These are phyloP conservation scores for Hylia prasina DNA, from an alignment of 2,113 vertebrate genomes.

Conservation along the genomic window DNA sequence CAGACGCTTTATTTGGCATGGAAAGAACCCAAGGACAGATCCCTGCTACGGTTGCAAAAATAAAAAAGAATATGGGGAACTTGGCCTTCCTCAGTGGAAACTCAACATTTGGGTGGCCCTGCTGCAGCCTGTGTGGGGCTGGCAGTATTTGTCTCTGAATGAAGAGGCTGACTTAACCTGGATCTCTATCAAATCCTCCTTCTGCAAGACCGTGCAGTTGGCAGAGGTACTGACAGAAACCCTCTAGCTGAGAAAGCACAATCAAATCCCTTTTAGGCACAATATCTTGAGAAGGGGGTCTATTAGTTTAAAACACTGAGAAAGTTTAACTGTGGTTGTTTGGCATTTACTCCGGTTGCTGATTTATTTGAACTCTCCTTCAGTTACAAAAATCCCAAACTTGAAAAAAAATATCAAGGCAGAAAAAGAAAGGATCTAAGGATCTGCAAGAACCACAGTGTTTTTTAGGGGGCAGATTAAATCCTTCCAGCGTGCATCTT, in stretches of 20 bases:
- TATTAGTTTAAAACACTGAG: not conserved
- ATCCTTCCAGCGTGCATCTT: not conserved
- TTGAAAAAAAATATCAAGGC: not conserved
- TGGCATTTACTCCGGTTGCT: not conserved
- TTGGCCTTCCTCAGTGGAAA: constrained; percentile 59
- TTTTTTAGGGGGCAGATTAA: not conserved
- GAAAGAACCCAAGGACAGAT: constrained; percentile 53
- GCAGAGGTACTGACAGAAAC: constrained; percentile 37
- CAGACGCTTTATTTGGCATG: constrained; percentile 52
- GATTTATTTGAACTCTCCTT: constrained; percentile 17
- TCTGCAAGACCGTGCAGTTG: not conserved
- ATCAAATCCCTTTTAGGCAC: constrained; percentile 15
- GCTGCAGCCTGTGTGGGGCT: constrained; percentile 39
- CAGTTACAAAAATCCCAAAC: not conserved
- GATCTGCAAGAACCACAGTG: not conserved
- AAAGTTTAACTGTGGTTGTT: not conserved
- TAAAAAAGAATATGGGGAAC: constrained; percentile 6
- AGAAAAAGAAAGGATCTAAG: not conserved
- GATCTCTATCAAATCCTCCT: constrained; percentile 21
- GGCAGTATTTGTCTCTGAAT: constrained; percentile 14
- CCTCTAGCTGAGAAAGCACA: not conserved
- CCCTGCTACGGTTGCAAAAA: not conserved
- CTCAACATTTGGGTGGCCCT: constrained; percentile 46
- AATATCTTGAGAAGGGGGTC: not conserved
- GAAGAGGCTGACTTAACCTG: constrained; percentile 38